Percentiles rank a stretch among this genome's conserved stretches.
These are phyloP conservation scores for Helicoverpa zea DNA, from an alignment of 1,140 invertebrate genomes.

Conservation along the genomic window DNA sequence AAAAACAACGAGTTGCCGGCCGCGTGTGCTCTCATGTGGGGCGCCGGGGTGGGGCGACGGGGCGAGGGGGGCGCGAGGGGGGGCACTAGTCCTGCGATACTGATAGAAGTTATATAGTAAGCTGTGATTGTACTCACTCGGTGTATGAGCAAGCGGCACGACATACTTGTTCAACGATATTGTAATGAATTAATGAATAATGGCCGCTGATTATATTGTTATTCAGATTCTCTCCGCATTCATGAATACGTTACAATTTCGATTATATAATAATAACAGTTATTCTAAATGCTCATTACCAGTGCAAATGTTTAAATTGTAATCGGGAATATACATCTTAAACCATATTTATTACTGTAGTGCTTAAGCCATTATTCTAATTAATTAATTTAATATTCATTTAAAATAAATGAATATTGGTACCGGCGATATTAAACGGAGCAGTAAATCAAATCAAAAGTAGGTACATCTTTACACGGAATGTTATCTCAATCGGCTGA, in stretches of 20 bases:
- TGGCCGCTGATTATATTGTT: neutral
- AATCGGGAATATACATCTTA: too few species aligned
- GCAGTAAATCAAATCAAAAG: too few species aligned
- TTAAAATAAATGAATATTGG: too few species aligned
- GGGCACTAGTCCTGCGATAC: neutral
- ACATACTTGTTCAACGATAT: neutral
- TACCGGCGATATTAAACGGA: too few species aligned
- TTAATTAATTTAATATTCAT: too few species aligned
- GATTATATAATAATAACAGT: neutral
- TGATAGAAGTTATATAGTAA: slow-evolving; percentile 15
- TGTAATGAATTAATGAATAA: slow-evolving; percentile 20
- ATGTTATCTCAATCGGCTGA: too few species aligned
- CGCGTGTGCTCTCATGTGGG: neutral
- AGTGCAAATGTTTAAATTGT: too few species aligned
- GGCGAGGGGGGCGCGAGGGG: neutral
- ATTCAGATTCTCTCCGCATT: neutral
- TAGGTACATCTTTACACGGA: too few species aligned
- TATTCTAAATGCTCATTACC: neutral
- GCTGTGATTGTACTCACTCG: neutral
- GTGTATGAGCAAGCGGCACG: neutral
- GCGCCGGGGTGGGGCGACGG: neutral
- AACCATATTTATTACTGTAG: too few species aligned
- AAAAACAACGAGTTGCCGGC: neutral
- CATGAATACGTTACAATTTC: neutral
- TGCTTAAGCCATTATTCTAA: too few species aligned